Conservation (phyloP, 2,797 vertebrate species). For the Carapus acus region DNA sequence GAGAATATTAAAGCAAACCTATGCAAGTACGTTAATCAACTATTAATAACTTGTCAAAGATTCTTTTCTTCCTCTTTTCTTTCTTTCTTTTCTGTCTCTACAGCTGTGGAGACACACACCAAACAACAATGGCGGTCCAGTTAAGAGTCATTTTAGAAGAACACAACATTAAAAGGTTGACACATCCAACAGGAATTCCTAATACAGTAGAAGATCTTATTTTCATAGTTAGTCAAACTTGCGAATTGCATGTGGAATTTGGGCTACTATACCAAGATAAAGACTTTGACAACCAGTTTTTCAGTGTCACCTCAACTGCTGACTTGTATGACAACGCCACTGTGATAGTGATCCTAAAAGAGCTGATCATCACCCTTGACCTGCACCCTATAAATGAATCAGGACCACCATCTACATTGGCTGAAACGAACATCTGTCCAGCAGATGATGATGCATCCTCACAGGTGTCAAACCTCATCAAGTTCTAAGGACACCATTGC, state of each 20-base stretch:
- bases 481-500: too few relatives aligned
- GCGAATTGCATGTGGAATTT: conserved; percentile 1
- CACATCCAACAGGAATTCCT: conserved; percentile 13
- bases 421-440: too few relatives aligned
- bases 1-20: too few relatives aligned
- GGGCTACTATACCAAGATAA: conserved; percentile 6
- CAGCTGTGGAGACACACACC: too few relatives aligned
- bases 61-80: too few relatives aligned
- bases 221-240: neutral
- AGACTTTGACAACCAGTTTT: conserved; percentile 13
- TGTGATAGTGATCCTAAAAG: conserved; percentile 6
- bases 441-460: too few relatives aligned
- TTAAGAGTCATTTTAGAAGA: conserved; percentile 11
- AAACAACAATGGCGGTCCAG: conserved; percentile 4
- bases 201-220: conserved; percentile 6
- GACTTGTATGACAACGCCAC: conserved; percentile 11
- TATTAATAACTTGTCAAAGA: too few relatives aligned
- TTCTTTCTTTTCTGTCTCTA: too few relatives aligned
- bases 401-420: neutral
- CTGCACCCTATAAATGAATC: neutral
- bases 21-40: too few relatives aligned
- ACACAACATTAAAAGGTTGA: conserved; percentile 4
- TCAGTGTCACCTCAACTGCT: conserved; percentile 5
- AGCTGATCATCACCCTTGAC: conserved; percentile 7
- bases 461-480: too few relatives aligned